These are phyloP conservation scores for Chauna torquata DNA, from an alignment of 2,113 vertebrate species.

Conservation along the genomic window DNA sequence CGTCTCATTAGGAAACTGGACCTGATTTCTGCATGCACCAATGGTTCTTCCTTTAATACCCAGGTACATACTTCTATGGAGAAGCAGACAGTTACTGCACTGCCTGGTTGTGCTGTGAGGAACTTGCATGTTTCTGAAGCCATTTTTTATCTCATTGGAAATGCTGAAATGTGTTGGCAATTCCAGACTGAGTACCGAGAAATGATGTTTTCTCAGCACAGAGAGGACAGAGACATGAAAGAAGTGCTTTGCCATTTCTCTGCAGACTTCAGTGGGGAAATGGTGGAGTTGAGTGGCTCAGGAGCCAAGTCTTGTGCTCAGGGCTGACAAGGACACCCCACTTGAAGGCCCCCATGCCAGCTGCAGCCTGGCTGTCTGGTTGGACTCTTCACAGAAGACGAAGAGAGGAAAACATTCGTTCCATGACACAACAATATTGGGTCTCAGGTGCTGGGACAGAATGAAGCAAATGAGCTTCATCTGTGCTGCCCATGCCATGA, in stretches of 20 bases:
- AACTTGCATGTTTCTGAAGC: not conserved
- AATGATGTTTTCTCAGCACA: not conserved
- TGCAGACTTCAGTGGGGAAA: not conserved
- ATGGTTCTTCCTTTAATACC: not conserved
- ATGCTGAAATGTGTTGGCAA: not conserved
- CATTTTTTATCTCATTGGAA: not conserved
- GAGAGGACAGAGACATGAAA: not conserved
- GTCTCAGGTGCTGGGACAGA: not conserved
- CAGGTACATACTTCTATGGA: not conserved
- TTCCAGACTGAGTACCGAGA: not conserved
- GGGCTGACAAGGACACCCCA: not conserved
- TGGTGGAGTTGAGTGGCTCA: accelerated
- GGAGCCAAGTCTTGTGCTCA: not conserved
- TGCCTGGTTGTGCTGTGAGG: not conserved
- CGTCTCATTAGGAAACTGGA: not conserved
- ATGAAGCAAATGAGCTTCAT: not conserved
- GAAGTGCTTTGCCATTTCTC: not conserved
- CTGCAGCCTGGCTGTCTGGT: not conserved
- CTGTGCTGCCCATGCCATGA: not conserved
- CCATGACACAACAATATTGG: not conserved
- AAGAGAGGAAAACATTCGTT: not conserved
- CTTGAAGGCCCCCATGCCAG: not conserved
- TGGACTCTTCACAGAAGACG: not conserved
- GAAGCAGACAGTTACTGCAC: not conserved
- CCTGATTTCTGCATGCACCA: not conserved